A percentile compares a stretch with the other conserved stretches of the same genome.
Evolutionary conservation across 2,113 vertebrate genomes (phyloP).

Genomic region (Prinia subflava): DNA sequence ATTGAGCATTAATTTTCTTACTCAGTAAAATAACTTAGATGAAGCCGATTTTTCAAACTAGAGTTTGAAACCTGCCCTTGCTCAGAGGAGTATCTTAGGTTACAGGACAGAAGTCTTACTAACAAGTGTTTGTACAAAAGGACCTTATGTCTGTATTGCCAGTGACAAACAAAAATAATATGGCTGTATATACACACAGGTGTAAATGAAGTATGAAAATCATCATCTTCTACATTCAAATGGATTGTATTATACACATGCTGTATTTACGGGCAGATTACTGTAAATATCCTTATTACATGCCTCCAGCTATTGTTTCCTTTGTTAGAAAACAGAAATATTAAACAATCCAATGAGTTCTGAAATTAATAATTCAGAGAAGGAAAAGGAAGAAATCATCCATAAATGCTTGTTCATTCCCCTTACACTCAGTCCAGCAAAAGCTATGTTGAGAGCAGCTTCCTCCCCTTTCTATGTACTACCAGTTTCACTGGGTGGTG

Average conservation of each 20-base stretch:
- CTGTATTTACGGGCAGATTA: conserved; percentile 19
- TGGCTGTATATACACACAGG: not conserved
- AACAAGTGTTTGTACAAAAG: not conserved
- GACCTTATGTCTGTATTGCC: not conserved
- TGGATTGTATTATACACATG: not conserved
- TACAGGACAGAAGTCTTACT: not conserved
- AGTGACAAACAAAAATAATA: not conserved
- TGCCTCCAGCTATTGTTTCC: not conserved
- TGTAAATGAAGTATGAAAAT: not conserved
- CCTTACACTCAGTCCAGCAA: not conserved
- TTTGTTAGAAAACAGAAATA: not conserved
- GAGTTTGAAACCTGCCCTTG: not conserved
- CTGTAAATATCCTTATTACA: not conserved
- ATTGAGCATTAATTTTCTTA: not conserved
- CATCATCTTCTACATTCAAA: not conserved
- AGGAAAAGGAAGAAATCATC: not conserved
- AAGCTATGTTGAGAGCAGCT: not conserved
- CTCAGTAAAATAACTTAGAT: not conserved
- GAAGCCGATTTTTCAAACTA: not conserved
- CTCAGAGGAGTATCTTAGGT: not conserved
- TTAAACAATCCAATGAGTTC: not conserved
- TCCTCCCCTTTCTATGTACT: not conserved
- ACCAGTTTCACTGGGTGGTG: not conserved
- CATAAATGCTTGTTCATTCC: not conserved
- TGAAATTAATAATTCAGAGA: conserved; percentile 11